A percentile compares a stretch with the other conserved stretches of the same genome.
Conservation (phyloP, 1,140 invertebrate species). For the Drosophila ficusphila region DNA sequence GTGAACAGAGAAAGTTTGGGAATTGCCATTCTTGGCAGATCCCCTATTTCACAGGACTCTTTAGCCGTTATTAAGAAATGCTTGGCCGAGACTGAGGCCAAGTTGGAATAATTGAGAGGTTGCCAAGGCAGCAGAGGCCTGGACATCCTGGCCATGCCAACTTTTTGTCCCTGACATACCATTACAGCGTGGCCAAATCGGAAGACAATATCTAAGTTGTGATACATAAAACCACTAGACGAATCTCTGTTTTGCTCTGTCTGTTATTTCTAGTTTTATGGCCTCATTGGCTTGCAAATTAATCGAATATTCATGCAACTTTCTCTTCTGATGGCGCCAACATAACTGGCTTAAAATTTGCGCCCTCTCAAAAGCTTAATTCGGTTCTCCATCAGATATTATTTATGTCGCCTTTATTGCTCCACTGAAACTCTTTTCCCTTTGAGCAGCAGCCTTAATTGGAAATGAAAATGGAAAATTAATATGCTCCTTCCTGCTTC, state of each 20-base stretch:
- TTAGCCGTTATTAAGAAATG: conserved; percentile 52
- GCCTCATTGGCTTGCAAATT: conserved; percentile 18
- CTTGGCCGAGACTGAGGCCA: conserved; percentile 34
- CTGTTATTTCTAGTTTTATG: conserved; percentile 9
- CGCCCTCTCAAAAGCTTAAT: conserved; percentile 16
- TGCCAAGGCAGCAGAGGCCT: conserved; percentile 27
- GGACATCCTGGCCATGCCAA: conserved; percentile 21
- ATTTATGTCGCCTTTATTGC: conserved; percentile 45
- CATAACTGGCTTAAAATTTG: conserved; percentile 4
- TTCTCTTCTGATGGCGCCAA: conserved; percentile 11
- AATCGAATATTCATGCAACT: conserved; percentile 29
- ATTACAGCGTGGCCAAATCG: conserved; percentile 5
- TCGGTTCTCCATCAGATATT: conserved; percentile 32
- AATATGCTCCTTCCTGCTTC: conserved; percentile 5
- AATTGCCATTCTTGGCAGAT: conserved; percentile 44
- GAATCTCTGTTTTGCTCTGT: neutral
- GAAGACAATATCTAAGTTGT: conserved; percentile 23
- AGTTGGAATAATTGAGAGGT: conserved; percentile 57
- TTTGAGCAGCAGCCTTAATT: conserved; percentile 20
- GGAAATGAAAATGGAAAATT: conserved; percentile 32
- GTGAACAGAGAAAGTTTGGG: conserved; percentile 25
- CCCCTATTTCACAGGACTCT: conserved; percentile 39
- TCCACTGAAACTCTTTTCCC: conserved; percentile 14
- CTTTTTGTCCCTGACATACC: neutral
- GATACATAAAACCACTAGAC: conserved; percentile 38